Percentiles rank a stretch among this genome's conserved stretches.
Conservation (phyloP, 2,797 vertebrate species). For the Phrynocephalus forsythii region DNA sequence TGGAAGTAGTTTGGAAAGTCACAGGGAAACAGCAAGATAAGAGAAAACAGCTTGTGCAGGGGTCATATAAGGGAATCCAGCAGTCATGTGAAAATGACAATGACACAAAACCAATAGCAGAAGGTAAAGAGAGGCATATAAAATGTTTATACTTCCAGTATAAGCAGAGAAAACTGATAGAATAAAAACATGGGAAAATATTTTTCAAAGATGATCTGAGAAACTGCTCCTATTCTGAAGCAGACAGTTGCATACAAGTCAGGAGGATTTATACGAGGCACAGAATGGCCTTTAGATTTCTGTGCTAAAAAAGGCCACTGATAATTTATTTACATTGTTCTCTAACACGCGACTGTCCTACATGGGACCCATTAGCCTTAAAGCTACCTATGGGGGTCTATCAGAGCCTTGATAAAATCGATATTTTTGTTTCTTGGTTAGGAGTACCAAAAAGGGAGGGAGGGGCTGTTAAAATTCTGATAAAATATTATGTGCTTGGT, state of each 20-base stretch:
- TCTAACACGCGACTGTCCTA: not conserved
- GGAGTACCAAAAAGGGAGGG: not conserved
- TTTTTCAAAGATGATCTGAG: not conserved
- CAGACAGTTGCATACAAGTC: not conserved
- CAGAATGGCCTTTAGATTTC: not conserved
- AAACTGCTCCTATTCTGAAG: not conserved
- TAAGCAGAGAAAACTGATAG: not conserved
- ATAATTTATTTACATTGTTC: constrained; percentile 6
- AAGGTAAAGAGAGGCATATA: constrained; percentile 5
- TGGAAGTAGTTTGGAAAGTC: constrained; percentile 17
- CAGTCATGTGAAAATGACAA: constrained; percentile 20
- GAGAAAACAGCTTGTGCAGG: not conserved
- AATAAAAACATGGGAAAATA: not conserved
- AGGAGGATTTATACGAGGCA: not conserved
- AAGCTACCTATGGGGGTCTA: not conserved
- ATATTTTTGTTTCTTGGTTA: constrained; percentile 1
- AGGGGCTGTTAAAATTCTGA: not conserved
- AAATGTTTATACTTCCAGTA: constrained; percentile 16
- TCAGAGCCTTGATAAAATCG: not conserved
- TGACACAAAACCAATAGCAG: constrained; percentile 14
- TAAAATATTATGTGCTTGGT: not conserved
- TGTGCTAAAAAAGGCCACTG: not conserved
- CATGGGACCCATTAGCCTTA: not conserved
- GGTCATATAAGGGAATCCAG: constrained; percentile 8
- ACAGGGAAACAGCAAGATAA: constrained; percentile 7